These are phyloP conservation scores for Chionomys nivalis DNA, from an alignment of 2,113 vertebrate species.

Conservation along the genomic window DNA sequence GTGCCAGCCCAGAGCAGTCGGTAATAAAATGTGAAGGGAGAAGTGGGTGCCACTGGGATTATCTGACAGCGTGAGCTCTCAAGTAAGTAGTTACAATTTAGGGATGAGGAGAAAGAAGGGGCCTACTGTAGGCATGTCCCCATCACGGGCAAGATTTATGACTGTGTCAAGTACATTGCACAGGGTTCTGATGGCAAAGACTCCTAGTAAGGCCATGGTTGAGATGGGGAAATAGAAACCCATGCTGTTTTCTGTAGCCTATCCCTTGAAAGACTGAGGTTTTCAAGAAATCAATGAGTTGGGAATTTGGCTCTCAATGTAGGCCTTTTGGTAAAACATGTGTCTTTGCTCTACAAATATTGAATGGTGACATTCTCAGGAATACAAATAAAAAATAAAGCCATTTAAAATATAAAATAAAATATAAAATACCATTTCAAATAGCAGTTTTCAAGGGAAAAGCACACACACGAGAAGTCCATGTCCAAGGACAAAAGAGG, in stretches of 20 bases:
- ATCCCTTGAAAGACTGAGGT: constrained; percentile 17
- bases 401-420: constrained; percentile 45
- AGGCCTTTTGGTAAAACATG: constrained; percentile 46
- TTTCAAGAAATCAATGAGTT: constrained; percentile 3
- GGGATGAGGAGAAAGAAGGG: not conserved
- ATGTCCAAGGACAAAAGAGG: not conserved
- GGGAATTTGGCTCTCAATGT: not conserved
- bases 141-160: not conserved
- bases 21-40: not conserved
- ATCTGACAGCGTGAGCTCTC: not conserved
- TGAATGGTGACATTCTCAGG: constrained; percentile 55
- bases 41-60: not conserved
- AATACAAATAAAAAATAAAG: constrained; percentile 55
- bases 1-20: not conserved
- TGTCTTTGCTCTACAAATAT: constrained; percentile 55
- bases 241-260: not conserved
- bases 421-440: constrained; percentile 28
- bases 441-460: not conserved
- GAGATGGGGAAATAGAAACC: not conserved
- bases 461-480: not conserved
- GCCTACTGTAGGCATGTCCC: not conserved
- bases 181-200: not conserved
- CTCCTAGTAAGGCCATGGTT: not conserved
- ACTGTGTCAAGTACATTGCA: not conserved
- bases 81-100: not conserved